Conservation (phyloP, 2,888 invertebrate species). For the Sturmia bella region DNA sequence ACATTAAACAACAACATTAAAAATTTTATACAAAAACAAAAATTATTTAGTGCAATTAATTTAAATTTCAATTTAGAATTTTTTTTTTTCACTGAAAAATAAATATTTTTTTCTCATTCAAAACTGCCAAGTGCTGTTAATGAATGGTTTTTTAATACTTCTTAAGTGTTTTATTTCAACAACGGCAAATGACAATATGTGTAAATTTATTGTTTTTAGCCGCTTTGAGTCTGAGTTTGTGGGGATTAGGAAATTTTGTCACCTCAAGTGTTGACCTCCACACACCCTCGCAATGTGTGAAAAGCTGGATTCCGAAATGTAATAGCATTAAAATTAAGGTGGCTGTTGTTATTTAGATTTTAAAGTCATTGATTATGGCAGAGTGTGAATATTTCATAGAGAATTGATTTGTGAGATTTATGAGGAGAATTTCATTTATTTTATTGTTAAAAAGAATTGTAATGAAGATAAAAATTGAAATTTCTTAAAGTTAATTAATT, state of each 20-base stretch:
- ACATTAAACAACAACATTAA: constrained; percentile 67
- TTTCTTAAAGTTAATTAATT: too few relatives aligned
- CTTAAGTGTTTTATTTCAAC: constrained; percentile 55
- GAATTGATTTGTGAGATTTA: not conserved
- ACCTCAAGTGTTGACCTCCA: constrained; percentile 69
- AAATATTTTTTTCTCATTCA: constrained; percentile 38
- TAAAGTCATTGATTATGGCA: constrained; percentile 3
- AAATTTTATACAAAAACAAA: constrained; percentile 27
- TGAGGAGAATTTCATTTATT: too few relatives aligned
- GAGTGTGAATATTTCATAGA: constrained; percentile 17
- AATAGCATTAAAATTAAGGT: constrained; percentile 17
- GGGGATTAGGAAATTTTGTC: constrained; percentile 62
- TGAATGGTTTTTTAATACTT: constrained; percentile 44
- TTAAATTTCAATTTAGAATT: constrained; percentile 41
- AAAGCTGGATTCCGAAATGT: constrained; percentile 8
- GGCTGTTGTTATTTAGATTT: constrained; percentile 18
- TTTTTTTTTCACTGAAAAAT: not conserved
- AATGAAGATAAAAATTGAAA: too few relatives aligned
- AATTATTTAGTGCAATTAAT: constrained; percentile 14
- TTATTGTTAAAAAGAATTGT: too few relatives aligned
- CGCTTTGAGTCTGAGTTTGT: not conserved
- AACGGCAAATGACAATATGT: constrained; percentile 32
- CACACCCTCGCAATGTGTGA: constrained; percentile 59
- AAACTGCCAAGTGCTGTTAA: constrained; percentile 25
- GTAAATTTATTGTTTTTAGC: constrained; percentile 45